Evolutionary conservation across 2,797 vertebrate species (phyloP), one percentile per base, ranked within the genome.

Genomic region (Bradypodion ventrale): DNA sequence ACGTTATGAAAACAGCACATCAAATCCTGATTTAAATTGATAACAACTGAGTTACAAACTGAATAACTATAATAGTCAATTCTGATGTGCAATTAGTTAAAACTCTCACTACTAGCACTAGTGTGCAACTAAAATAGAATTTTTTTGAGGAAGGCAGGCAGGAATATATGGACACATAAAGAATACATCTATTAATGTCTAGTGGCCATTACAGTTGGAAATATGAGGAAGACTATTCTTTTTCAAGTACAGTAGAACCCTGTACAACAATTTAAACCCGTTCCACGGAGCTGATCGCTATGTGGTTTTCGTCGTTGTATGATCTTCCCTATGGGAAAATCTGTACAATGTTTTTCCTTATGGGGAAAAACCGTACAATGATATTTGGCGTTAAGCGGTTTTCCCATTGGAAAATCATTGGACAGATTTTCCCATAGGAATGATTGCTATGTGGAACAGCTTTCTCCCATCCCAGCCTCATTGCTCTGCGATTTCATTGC

Each of bases 1-100:
- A 42, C 9, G 27, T 77, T 89, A 87, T 89, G 82, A 49, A 82
- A 87, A 46, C 52, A 80, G 85, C 83, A 32, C 37, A 49, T 86
- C 19, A 86, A 69, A 60, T 85, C 78, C 60, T 87, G 83, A 69
- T 37, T 85, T 37, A 25, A 80, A 5, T 3, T 46, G 8, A 1
- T 59, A 7, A 65, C 88, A 83, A 42, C 37, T 85, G 85, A 87
- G 69, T 82, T 75, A 56, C 75, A 89, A 76, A 2, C 70, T 52
- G 6, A 88, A 44, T 72, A 72, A 59, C 27, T 42, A 19, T 35
- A 86, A 66, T 59, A 7, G 66, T 83, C n/a, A 65, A 72, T 80
- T 42, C 1, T 27, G 79, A 27, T 0, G 1, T 62, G 2, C 27
- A 62, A 44, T 75, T 75, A 21, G 40, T 80, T 80, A 75, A 42